Conservation (phyloP, 2,113 vertebrate genomes). For the Scolopax mira region DNA sequence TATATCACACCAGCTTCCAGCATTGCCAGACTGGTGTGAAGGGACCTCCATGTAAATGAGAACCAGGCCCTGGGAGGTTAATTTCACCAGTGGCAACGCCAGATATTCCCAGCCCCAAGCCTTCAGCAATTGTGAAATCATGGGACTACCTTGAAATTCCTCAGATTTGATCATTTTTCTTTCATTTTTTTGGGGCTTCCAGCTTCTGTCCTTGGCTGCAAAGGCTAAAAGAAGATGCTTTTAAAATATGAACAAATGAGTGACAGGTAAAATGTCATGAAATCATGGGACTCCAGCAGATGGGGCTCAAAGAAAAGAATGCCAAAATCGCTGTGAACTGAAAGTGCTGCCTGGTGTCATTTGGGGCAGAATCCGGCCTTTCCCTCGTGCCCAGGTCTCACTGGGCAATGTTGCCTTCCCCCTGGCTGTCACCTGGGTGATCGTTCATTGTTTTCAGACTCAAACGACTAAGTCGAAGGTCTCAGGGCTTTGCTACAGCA, state of each 20-base stretch:
- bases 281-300: slow-evolving; percentile 54
- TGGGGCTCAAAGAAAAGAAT: slow-evolving; percentile 62
- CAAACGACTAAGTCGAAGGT: neutral
- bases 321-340: neutral
- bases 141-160: neutral
- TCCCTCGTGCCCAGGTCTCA: accelerated
- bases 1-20: neutral
- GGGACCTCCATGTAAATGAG: neutral
- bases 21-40: neutral
- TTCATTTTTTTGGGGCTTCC: neutral
- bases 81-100: neutral
- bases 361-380: neutral
- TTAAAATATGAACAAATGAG: neutral
- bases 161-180: neutral
- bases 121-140: neutral
- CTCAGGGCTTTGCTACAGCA: neutral
- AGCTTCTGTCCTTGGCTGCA: neutral
- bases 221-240: neutral
- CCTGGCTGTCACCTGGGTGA: neutral
- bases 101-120: neutral
- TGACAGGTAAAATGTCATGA: neutral
- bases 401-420: neutral
- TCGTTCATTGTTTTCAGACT: neutral
- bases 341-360: neutral
- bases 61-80: neutral